These are phyloP conservation scores for Melanotaenia nigrans DNA, from an alignment of 2,797 vertebrate genomes.

Conservation along the genomic window DNA sequence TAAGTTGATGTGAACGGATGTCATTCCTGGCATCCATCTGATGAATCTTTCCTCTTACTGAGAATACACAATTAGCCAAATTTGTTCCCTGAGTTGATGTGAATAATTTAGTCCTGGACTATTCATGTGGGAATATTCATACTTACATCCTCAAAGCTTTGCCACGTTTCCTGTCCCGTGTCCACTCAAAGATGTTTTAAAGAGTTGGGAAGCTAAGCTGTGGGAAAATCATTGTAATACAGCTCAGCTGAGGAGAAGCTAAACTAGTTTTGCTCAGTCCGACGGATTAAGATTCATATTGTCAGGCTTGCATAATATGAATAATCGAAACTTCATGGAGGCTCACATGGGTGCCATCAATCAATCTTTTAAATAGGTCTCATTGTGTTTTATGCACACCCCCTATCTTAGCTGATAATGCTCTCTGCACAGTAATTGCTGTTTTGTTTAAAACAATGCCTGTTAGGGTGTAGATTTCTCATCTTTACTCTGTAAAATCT, in stretches of 20 bases:
- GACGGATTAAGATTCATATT: conserved; percentile 25
- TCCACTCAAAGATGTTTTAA: conserved; percentile 6
- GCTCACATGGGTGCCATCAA: conserved; percentile 19
- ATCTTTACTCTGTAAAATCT: conserved; percentile 39
- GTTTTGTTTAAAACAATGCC: conserved; percentile 15
- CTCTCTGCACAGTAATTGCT: conserved; percentile 38
- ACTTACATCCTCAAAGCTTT: conserved; percentile 11
- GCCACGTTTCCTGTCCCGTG: conserved; percentile 21
- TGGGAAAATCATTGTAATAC: conserved; percentile 31
- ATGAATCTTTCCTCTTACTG: conserved; percentile 4
- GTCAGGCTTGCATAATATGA: conserved; percentile 29
- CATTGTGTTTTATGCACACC: conserved; percentile 1
- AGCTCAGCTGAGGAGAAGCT: conserved; percentile 35
- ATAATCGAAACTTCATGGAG: conserved; percentile 16
- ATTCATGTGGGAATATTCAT: conserved; percentile 1
- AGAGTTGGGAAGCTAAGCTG: conserved; percentile 28
- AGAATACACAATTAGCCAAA: conserved; percentile 26
- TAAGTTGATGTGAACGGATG: not conserved
- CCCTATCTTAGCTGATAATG: not conserved
- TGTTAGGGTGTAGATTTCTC: conserved; percentile 30
- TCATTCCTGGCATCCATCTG: not conserved
- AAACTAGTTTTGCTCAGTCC: conserved; percentile 43
- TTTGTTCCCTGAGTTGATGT: conserved; percentile 12
- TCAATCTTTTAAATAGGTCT: conserved; percentile 13
- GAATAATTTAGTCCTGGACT: conserved; percentile 19